A percentile compares a stretch with the other conserved stretches of the same genome.
These are phyloP conservation scores for Tipula unca DNA, from an alignment of 2,888 invertebrate species.

Conservation along the genomic window DNA sequence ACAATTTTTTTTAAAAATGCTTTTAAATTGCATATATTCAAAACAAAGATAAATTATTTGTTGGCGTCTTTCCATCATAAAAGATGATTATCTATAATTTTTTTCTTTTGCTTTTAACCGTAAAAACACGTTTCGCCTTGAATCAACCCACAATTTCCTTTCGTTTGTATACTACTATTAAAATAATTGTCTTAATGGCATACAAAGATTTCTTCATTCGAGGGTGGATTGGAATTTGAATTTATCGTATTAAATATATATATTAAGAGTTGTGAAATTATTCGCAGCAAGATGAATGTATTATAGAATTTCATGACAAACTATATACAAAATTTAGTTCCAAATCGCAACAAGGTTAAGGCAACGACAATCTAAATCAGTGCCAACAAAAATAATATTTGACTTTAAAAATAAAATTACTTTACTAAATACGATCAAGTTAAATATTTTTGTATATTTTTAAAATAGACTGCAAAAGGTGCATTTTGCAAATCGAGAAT, in stretches of 20 bases:
- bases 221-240: not conserved
- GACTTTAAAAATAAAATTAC: not conserved
- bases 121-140: not conserved
- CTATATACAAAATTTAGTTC: not conserved
- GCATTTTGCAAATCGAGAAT: not conserved
- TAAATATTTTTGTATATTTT: not conserved
- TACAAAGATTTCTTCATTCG: not conserved
- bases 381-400: not conserved
- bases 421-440: not conserved
- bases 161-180: not conserved
- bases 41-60: not conserved
- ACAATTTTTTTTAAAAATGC: not conserved
- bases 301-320: too few relatives aligned
- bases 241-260: not conserved
- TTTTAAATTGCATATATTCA: not conserved
- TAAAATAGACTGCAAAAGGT: not conserved
- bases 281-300: too few relatives aligned
- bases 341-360: not conserved
- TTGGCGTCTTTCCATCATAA: not conserved
- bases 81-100: not conserved
- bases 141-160: not conserved
- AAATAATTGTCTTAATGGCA: not conserved
- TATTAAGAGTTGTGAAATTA: not conserved
- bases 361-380: not conserved
- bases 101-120: not conserved